A percentile compares a stretch with the other conserved stretches of the same genome.
Conservation (phyloP, 2,888 invertebrate species). For the Chloroclystis v-ata region DNA sequence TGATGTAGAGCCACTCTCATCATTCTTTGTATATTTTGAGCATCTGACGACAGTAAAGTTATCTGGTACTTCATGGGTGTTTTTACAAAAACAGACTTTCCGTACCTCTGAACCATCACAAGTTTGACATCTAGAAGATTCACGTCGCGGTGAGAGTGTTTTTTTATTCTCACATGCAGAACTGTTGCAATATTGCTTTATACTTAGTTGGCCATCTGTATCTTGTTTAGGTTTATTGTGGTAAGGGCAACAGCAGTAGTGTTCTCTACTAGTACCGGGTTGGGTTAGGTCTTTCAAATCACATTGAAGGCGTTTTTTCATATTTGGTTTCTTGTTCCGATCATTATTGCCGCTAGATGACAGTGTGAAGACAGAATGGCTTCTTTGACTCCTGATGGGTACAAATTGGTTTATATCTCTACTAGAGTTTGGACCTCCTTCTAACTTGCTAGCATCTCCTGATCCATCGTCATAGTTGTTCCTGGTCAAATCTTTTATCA, state of each 20-base stretch:
- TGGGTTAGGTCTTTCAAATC: constrained; percentile 40
- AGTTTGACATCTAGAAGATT: constrained; percentile 29
- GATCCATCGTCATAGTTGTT: constrained; percentile 70
- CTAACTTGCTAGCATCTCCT: constrained; percentile 69
- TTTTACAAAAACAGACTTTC: constrained; percentile 57
- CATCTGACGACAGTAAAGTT: constrained; percentile 58
- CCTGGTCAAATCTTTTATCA: constrained; percentile 66
- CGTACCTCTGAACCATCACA: constrained; percentile 44
- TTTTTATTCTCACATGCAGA: constrained; percentile 6
- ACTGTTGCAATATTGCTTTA: constrained; percentile 34
- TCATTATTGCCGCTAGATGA: constrained; percentile 61
- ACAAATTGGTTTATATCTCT: constrained; percentile 35
- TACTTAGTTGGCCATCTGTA: constrained; percentile 56
- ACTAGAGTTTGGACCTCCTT: constrained; percentile 49
- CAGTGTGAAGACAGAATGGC: constrained; percentile 68
- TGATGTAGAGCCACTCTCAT: constrained; percentile 27
- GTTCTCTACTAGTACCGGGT: constrained; percentile 42
- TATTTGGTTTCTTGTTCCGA: constrained; percentile 42
- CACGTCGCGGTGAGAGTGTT: constrained; percentile 16
- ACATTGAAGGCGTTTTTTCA: constrained; percentile 45
- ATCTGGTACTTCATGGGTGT: constrained; percentile 40
- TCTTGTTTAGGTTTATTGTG: constrained; percentile 42
- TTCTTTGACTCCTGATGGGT: constrained; percentile 48
- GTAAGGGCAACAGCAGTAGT: constrained; percentile 53
- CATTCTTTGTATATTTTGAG: constrained; percentile 42